phyloP scores from a whole-genome alignment of 2,888 invertebrate genomes.

The Platycheirus rosarum region DNA sequence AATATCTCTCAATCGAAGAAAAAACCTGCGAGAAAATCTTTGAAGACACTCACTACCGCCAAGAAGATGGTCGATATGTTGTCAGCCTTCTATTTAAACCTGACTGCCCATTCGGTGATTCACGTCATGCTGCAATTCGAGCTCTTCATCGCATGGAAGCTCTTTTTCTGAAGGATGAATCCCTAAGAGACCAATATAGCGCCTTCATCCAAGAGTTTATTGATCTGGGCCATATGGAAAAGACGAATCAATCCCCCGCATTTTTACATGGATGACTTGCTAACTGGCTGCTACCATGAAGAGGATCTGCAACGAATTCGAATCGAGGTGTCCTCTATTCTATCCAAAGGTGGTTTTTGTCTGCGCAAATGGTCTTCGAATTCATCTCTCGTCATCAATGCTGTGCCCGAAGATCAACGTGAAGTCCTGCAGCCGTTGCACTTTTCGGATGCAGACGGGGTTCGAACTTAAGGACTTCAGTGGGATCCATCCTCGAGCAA shows the following conservation, averaged over 20 bases:
- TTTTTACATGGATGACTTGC: constrained; percentile 23
- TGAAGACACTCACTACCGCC: constrained; percentile 14
- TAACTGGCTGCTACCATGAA: constrained; percentile 5
- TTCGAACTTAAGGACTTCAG: constrained; percentile 22
- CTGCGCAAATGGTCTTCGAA: constrained; percentile 29
- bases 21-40: constrained; percentile 23
- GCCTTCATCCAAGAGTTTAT: constrained; percentile 42
- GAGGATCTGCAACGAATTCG: background rate
- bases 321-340: background rate
- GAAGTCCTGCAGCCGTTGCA: constrained; percentile 18
- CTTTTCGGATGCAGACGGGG: constrained; percentile 10
- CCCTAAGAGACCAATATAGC: constrained; percentile 1
- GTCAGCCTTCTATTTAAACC: constrained; percentile 29
- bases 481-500: constrained; percentile 9
- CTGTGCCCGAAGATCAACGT: constrained; percentile 24
- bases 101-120: constrained; percentile 13
- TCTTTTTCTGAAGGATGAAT: constrained; percentile 7
- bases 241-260: background rate
- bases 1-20: constrained; percentile 9
- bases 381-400: constrained; percentile 16
- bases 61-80: constrained; percentile 27
- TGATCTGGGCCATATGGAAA: constrained; percentile 28
- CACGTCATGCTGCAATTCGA: constrained; percentile 14
- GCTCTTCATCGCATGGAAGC: constrained; percentile 12
- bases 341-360: background rate